These are phyloP conservation scores for Semicossyphus pulcher DNA, from an alignment of 2,113 vertebrate species.

Conservation along the genomic window DNA sequence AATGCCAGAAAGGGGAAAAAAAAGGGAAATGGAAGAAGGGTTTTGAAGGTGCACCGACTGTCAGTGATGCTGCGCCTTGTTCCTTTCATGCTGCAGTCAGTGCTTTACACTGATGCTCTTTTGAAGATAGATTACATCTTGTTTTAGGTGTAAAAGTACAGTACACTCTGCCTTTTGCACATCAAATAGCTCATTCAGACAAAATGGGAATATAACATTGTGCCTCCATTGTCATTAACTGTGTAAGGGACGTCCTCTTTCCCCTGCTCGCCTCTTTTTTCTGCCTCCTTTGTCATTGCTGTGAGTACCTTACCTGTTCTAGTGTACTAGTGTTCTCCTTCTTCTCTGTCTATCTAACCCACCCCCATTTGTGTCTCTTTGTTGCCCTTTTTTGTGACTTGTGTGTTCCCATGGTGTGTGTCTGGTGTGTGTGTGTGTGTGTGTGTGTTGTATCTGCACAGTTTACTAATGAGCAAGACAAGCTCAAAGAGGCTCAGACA, in stretches of 20 bases:
- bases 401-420: conserved; percentile 38
- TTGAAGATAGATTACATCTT: conserved; percentile 74
- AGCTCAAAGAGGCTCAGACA: conserved; percentile 84
- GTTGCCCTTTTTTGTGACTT: conserved; percentile 57
- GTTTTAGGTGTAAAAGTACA: conserved; percentile 72
- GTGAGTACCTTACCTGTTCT: conserved; percentile 53
- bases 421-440: conserved; percentile 49
- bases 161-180: conserved; percentile 63
- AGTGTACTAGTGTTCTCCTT: conserved; percentile 50
- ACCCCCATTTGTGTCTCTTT: conserved; percentile 63
- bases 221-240: conserved; percentile 54
- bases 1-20: conserved; percentile 39
- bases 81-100: conserved; percentile 69
- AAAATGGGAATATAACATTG: conserved; percentile 49
- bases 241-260: conserved; percentile 40
- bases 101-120: conserved; percentile 53
- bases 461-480: conserved; percentile 83
- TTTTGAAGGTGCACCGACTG: conserved; percentile 66
- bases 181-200: conserved; percentile 63
- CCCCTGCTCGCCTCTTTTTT: conserved; percentile 18
- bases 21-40: conserved; percentile 45
- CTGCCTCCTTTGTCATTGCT: conserved; percentile 30
- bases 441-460: conserved; percentile 71
- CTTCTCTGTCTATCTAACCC: conserved; percentile 70
- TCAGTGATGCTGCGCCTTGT: conserved; percentile 53